Evolutionary conservation across 1,140 invertebrate species (phyloP).

Genomic region (Heliconius hewitsoni): DNA sequence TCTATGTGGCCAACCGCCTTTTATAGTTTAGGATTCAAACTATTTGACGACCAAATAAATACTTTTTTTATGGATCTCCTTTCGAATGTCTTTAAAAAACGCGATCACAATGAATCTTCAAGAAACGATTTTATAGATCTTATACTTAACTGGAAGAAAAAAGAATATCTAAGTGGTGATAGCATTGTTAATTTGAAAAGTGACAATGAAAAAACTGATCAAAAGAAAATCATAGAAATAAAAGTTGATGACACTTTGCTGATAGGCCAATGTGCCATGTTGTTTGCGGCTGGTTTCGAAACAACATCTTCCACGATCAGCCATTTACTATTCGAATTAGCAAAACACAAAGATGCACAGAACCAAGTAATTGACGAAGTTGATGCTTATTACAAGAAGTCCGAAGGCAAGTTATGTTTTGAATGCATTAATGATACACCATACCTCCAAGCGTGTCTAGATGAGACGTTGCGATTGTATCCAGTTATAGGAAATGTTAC

Average conservation of each 20-base stretch:
- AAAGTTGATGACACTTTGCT: conserved; percentile 48
- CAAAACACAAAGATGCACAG: conserved; percentile 82
- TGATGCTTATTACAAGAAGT: conserved; percentile 55
- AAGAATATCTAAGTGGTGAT: conserved; percentile 44
- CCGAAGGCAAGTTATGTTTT: conserved; percentile 65
- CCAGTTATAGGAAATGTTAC: conserved; percentile 52
- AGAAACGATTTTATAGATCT: conserved; percentile 57
- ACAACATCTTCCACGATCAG: conserved; percentile 77
- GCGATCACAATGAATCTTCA: conserved; percentile 43
- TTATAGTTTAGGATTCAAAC: conserved; percentile 43
- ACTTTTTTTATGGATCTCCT: conserved; percentile 48
- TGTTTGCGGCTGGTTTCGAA: conserved; percentile 63
- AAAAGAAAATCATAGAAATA: conserved; percentile 38
- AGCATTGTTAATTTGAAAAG: conserved; percentile 42
- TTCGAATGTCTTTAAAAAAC: conserved; percentile 44
- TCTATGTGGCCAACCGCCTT: conserved; percentile 53
- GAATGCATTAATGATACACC: conserved; percentile 71
- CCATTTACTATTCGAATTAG: conserved; percentile 82
- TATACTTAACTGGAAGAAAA: conserved; percentile 48
- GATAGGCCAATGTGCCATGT: conserved; percentile 58
- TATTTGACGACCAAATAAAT: conserved; percentile 39
- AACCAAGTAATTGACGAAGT: conserved; percentile 82
- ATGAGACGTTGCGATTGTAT: conserved; percentile 62
- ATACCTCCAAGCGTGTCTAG: conserved; percentile 54
- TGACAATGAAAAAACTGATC: neutral